Conservation (phyloP, 2,888 invertebrate species). For the Fissipunctia ypsillon region DNA sequence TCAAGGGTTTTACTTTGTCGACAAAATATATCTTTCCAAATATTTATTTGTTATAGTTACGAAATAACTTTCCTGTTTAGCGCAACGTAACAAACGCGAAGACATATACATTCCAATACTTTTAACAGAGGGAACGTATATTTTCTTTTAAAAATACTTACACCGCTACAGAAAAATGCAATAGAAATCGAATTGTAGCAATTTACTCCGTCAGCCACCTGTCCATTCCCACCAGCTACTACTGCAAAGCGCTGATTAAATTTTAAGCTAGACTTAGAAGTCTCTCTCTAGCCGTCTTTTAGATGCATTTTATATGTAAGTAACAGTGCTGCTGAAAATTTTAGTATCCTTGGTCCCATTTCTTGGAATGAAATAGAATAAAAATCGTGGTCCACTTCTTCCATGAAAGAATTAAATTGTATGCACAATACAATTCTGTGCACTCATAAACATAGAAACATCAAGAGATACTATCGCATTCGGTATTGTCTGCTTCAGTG, state of each 20-base stretch:
- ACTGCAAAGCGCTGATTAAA: constrained; percentile 54
- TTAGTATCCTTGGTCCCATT: constrained; percentile 30
- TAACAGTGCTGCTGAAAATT: constrained; percentile 47
- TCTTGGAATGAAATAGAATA: constrained; percentile 27
- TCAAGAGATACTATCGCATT: constrained; percentile 29
- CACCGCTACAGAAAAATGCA: constrained; percentile 6
- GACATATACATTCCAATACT: constrained; percentile 14
- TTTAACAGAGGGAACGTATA: not conserved
- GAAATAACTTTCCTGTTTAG: not conserved
- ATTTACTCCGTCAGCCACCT: constrained; percentile 32
- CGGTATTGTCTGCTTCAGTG: constrained; percentile 40
- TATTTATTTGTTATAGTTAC: too few species aligned
- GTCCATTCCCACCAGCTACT: constrained; percentile 32
- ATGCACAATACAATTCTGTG: constrained; percentile 33
- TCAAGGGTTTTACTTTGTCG: constrained; percentile 23
- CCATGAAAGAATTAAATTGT: constrained; percentile 23
- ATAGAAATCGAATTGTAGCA: constrained; percentile 25
- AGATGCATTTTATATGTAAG: constrained; percentile 51
- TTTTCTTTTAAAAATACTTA: constrained; percentile 25
- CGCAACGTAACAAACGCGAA: not conserved
- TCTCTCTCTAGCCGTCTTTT: constrained; percentile 28
- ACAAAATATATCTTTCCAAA: constrained; percentile 12
- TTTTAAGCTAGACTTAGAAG: constrained; percentile 51
- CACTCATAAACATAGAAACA: constrained; percentile 33
- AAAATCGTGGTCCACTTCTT: constrained; percentile 16